Evolutionary conservation across 2,113 vertebrate genomes (phyloP).

Genomic region (Canis aureus): DNA sequence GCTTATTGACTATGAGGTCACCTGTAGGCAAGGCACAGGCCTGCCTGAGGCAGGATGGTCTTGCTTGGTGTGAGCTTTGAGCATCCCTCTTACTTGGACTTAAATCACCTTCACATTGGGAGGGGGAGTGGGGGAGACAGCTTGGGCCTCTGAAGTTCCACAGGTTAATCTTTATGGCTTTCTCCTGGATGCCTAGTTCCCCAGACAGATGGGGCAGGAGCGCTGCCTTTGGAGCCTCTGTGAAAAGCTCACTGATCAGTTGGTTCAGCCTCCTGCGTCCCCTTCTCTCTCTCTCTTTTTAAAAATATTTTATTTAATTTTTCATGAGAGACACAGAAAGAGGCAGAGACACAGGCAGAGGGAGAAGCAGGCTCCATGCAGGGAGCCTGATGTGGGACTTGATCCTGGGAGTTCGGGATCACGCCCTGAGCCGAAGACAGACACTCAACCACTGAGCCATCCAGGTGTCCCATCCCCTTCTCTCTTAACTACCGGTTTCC

Average conservation of each 20-base stretch:
- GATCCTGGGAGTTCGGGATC: too few relatives aligned
- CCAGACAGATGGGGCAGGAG: neutral
- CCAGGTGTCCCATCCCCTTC: too few relatives aligned
- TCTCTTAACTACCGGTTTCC: accelerated
- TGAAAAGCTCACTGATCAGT: neutral
- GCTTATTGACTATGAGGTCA: neutral
- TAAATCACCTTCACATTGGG: neutral
- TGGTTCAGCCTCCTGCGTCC: neutral
- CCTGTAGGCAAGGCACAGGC: neutral
- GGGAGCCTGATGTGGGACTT: too few relatives aligned
- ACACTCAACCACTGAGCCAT: too few relatives aligned
- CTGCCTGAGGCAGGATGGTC: neutral
- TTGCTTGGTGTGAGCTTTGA: neutral
- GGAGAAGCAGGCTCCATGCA: too few relatives aligned
- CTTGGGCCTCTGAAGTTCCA: neutral
- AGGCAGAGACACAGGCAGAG: too few relatives aligned
- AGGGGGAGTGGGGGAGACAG: neutral
- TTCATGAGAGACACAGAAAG: too few relatives aligned
- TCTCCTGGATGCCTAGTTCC: neutral
- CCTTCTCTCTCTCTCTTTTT: neutral
- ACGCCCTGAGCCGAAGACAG: too few relatives aligned
- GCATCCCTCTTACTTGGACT: neutral
- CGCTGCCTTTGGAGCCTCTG: neutral
- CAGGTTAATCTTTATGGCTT: neutral
- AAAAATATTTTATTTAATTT: too few relatives aligned